Conservation (phyloP, 2,888 invertebrate genomes). For the Drosophila yooni region DNA sequence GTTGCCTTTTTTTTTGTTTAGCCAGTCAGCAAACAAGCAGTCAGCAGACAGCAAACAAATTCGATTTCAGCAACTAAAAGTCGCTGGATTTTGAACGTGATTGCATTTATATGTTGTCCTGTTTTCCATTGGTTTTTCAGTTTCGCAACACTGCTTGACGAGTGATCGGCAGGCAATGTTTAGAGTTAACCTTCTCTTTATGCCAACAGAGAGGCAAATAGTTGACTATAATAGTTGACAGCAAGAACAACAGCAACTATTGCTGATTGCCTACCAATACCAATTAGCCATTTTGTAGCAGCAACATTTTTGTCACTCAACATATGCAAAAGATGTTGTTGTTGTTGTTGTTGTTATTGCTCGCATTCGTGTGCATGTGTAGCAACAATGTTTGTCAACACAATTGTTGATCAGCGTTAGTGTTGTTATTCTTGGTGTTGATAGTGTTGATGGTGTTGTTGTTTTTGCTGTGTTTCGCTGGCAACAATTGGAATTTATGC, state of each 20-base stretch:
- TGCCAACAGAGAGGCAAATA: constrained; percentile 41
- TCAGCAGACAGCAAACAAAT: neutral
- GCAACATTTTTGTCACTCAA: constrained; percentile 78
- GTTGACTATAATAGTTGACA: neutral
- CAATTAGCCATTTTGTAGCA: constrained; percentile 80
- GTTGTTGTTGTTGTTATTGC: constrained; percentile 30
- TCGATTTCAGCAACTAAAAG: neutral
- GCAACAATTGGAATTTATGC: constrained; percentile 80
- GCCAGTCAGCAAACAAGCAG: neutral
- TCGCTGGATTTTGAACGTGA: neutral
- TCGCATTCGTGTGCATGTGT: constrained; percentile 68
- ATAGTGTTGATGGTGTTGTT: constrained; percentile 6
- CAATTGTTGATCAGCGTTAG: constrained; percentile 61
- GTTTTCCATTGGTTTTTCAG: neutral
- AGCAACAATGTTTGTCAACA: constrained; percentile 80
- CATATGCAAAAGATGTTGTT: constrained; percentile 45
- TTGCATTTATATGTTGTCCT: constrained; percentile 8
- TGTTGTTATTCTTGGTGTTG: constrained; percentile 15
- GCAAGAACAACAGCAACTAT: constrained; percentile 45
- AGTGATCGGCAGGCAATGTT: constrained; percentile 34
- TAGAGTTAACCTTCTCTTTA: constrained; percentile 50
- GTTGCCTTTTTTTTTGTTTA: neutral
- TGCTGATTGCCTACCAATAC: constrained; percentile 71
- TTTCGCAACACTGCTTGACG: constrained; percentile 43
- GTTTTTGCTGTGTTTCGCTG: constrained; percentile 31